These are phyloP conservation scores for Saccostrea echinata DNA, from an alignment of 1,140 invertebrate species.

Conservation along the genomic window DNA sequence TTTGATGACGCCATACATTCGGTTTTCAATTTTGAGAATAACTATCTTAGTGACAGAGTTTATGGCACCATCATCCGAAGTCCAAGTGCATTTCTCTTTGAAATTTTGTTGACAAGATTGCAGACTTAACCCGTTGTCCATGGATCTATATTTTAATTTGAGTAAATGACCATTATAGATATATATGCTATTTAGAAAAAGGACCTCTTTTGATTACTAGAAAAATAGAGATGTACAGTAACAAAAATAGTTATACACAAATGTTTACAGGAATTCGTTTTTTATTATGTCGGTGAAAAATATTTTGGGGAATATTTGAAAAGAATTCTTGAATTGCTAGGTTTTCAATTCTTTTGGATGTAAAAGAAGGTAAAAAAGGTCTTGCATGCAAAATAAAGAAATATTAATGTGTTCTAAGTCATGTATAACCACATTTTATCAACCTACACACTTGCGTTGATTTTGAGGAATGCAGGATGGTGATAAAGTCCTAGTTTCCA, in stretches of 20 bases:
- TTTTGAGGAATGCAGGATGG: background rate
- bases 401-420: background rate
- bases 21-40: background rate
- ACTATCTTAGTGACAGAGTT: background rate
- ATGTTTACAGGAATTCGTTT: no score
- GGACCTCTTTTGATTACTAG: no score
- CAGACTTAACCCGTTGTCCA: background rate
- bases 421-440: background rate
- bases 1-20: background rate
- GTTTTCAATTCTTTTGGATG: no score
- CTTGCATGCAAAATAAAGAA: no score
- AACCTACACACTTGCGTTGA: background rate
- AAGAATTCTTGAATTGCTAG: no score
- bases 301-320: no score
- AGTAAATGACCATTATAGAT: no score
- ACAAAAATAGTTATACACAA: no score
- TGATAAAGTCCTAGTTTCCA: background rate
- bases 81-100: background rate
- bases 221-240: no score
- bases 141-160: background rate
- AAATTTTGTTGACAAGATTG: background rate
- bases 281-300: no score
- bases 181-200: no score
- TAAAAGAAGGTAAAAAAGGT: no score
- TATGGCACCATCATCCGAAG: background rate